phyloP scores from a whole-genome alignment of 2,888 invertebrate genomes.

The Diloba caeruleocephala region DNA sequence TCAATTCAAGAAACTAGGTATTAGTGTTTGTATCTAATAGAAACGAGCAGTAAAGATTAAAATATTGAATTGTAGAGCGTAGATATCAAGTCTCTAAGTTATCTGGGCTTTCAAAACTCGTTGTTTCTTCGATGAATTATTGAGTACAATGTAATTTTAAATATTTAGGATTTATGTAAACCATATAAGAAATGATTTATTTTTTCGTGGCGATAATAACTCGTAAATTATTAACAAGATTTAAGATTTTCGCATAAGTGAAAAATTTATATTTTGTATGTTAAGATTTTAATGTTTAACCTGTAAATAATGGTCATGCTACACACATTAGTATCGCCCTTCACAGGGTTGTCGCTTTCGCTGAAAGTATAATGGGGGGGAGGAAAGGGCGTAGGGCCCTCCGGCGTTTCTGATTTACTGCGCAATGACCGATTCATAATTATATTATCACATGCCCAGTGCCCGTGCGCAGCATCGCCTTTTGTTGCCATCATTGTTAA shows the following conservation, averaged over 20 bases:
- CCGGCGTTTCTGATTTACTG: constrained; percentile 58
- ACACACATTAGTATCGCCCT: constrained; percentile 59
- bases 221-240: too few species aligned
- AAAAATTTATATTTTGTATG: too few species aligned
- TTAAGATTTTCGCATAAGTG: too few species aligned
- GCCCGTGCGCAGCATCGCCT: constrained; percentile 35
- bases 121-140: too few species aligned
- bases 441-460: constrained; percentile 59
- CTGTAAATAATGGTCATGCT: constrained; percentile 25
- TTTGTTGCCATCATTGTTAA: constrained; percentile 27
- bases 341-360: constrained; percentile 65
- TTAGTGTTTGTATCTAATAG: constrained; percentile 45
- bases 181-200: too few species aligned
- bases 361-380: constrained; percentile 57
- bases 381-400: constrained; percentile 50
- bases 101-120: constrained; percentile 22
- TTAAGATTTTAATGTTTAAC: too few species aligned
- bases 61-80: constrained; percentile 27
- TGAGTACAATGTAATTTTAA: too few species aligned
- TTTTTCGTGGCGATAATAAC: too few species aligned
- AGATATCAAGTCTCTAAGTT: neutral
- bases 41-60: constrained; percentile 40
- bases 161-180: too few species aligned
- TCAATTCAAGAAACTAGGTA: constrained; percentile 49
- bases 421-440: constrained; percentile 64